Evolutionary conservation across 2,113 vertebrate genomes (phyloP).

Genomic region (Sinocyclocheilus anophthalmus): DNA sequence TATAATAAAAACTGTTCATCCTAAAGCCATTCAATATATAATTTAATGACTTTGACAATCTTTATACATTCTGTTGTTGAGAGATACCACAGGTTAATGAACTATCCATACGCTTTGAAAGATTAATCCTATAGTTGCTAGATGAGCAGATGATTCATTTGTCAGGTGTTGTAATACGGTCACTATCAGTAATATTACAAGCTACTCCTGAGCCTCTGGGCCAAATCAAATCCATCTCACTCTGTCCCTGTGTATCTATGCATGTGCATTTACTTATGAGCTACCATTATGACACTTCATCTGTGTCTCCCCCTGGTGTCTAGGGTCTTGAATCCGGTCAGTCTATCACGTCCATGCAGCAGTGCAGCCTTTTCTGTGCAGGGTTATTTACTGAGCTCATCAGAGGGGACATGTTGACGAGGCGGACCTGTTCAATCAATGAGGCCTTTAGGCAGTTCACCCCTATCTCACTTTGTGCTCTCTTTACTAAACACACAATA

Average conservation of each 20-base stretch:
- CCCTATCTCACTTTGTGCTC: slow-evolving; percentile 4
- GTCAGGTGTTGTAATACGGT: slow-evolving; percentile 9
- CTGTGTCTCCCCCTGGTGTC: slow-evolving; percentile 9
- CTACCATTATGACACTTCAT: slow-evolving; percentile 1
- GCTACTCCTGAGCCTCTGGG: slow-evolving; percentile 20
- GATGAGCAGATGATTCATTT: slow-evolving; percentile 12
- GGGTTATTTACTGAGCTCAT: slow-evolving; percentile 32
- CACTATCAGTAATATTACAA: slow-evolving; percentile 30
- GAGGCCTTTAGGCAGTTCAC: slow-evolving; percentile 30
- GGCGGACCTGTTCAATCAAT: slow-evolving; percentile 51
- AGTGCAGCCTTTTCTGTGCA: slow-evolving; percentile 23
- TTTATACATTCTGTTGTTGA: slow-evolving; percentile 1
- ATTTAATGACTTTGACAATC: slow-evolving; percentile 16
- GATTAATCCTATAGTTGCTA: slow-evolving; percentile 4
- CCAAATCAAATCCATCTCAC: slow-evolving; percentile 14
- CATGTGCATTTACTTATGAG: neutral
- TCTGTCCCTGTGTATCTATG: neutral
- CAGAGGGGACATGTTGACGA: slow-evolving; percentile 48
- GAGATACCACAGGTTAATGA: neutral
- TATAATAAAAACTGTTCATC: slow-evolving; percentile 4
- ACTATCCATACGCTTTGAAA: slow-evolving; percentile 4
- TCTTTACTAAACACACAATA: slow-evolving; percentile 25
- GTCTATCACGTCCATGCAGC: neutral
- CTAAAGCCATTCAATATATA: neutral
- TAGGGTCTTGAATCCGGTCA: neutral